Conservation (phyloP, 2,113 vertebrate species). For the Prunella fulvescens region DNA sequence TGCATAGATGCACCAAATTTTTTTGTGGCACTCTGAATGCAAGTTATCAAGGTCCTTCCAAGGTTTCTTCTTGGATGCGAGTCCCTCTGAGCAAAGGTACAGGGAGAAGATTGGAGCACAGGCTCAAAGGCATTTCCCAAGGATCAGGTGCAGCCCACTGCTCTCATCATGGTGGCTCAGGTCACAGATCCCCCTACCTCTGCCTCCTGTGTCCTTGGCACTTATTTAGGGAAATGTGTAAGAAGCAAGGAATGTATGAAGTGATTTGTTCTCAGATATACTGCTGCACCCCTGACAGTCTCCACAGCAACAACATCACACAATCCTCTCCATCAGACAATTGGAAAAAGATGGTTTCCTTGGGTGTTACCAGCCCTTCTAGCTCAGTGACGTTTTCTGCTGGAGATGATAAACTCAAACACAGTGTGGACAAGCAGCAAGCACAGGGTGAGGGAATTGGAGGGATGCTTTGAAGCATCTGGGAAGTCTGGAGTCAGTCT, state of each 20-base stretch:
- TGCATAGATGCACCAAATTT: not conserved
- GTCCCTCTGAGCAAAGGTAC: not conserved
- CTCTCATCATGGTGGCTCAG: fast-evolving
- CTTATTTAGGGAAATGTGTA: not conserved
- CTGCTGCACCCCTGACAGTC: not conserved
- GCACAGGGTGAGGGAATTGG: fast-evolving
- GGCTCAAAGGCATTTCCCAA: not conserved
- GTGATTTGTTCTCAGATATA: not conserved
- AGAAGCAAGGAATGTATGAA: constrained; percentile 2
- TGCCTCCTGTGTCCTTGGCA: not conserved
- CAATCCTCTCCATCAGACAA: not conserved
- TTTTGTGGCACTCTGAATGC: not conserved
- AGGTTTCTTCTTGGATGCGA: fast-evolving
- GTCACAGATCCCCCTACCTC: not conserved
- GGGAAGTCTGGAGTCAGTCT: not conserved
- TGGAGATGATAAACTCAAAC: not conserved
- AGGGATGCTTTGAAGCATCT: not conserved
- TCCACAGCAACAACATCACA: not conserved
- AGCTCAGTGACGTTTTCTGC: not conserved
- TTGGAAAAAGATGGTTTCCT: not conserved
- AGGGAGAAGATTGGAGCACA: not conserved
- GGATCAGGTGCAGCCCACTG: not conserved
- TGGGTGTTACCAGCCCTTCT: not conserved
- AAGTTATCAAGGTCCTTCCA: not conserved
- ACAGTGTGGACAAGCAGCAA: not conserved